phyloP scores from a whole-genome alignment of 2,113 vertebrate species.

The Plecotus auritus region DNA sequence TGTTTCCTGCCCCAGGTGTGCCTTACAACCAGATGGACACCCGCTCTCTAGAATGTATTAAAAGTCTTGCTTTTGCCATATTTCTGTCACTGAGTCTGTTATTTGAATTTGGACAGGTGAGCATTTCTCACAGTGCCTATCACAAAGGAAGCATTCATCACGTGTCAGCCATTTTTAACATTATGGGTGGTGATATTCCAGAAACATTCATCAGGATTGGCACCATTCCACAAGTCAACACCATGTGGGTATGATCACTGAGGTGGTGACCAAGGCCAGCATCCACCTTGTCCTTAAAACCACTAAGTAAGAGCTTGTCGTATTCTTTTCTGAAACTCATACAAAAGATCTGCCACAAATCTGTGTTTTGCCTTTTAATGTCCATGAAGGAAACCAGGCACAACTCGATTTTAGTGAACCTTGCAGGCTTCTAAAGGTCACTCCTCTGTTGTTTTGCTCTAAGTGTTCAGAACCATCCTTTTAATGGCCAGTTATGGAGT shows the following conservation, averaged over 20 bases:
- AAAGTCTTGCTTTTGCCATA: too few species aligned
- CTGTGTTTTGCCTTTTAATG: conserved; percentile 16
- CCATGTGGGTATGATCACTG: background rate
- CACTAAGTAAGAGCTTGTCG: background rate
- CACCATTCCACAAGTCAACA: background rate
- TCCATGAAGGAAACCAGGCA: conserved; percentile 20
- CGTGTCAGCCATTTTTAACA: background rate
- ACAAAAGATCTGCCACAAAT: background rate
- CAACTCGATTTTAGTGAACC: conserved; percentile 39
- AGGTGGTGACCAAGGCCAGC: background rate
- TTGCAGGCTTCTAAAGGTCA: background rate
- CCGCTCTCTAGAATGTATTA: too few species aligned
- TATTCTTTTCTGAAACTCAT: background rate
- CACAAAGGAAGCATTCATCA: background rate
- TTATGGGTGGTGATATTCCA: background rate
- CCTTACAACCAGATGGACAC: too few species aligned
- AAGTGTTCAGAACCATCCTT: background rate
- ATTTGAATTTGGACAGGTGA: too few species aligned
- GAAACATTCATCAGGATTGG: background rate
- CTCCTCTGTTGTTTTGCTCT: background rate
- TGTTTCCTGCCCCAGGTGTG: too few species aligned
- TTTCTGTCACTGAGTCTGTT: too few species aligned
- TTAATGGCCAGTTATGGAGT: conserved; percentile 37
- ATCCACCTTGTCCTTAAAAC: background rate
- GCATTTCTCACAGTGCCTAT: background rate